Conservation (phyloP, 1,140 invertebrate species). For the Zaprionus kolodkinae region DNA sequence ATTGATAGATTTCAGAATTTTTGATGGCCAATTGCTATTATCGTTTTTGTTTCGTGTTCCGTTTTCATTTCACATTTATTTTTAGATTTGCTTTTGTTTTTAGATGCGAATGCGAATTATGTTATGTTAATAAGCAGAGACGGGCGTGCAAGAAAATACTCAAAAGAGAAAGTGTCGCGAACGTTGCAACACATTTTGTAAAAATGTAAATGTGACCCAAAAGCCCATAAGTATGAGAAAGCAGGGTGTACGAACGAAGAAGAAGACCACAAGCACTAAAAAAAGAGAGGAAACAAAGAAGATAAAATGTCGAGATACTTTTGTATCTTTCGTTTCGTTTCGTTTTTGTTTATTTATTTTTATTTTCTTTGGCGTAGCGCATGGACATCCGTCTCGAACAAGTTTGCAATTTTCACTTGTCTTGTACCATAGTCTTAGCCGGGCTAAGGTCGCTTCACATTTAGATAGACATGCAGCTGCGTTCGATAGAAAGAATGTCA, state of each 20-base stretch:
- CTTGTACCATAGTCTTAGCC: constrained; percentile 6
- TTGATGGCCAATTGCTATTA: constrained; percentile 25
- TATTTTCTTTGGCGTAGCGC: constrained; percentile 22
- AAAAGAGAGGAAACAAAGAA: constrained; percentile 13
- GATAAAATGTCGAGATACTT: constrained; percentile 31
- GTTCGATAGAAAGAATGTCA: constrained; percentile 12
- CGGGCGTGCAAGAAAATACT: constrained; percentile 12
- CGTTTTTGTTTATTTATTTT: no score
- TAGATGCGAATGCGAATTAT: constrained; percentile 26
- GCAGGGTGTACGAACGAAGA: constrained; percentile 12
- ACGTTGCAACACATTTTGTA: constrained; percentile 48
- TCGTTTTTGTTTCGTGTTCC: not conserved
- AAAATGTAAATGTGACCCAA: constrained; percentile 57
- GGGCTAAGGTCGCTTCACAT: constrained; percentile 20
- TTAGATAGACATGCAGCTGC: not conserved
- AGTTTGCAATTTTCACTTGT: constrained; percentile 36
- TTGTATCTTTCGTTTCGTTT: constrained; percentile 33
- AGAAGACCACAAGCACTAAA: constrained; percentile 32
- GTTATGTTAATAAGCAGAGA: constrained; percentile 26
- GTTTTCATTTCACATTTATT: constrained; percentile 24
- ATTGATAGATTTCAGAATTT: constrained; percentile 25
- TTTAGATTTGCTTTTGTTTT: constrained; percentile 35
- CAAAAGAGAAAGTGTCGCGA: constrained; percentile 56
- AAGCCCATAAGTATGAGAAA: constrained; percentile 44
- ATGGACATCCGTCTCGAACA: constrained; percentile 31